Base-by-base conservation (phyloP, 37 sponge, comb jelly and placozoan species). In the Chondrilla cf. caribensis region DNA sequence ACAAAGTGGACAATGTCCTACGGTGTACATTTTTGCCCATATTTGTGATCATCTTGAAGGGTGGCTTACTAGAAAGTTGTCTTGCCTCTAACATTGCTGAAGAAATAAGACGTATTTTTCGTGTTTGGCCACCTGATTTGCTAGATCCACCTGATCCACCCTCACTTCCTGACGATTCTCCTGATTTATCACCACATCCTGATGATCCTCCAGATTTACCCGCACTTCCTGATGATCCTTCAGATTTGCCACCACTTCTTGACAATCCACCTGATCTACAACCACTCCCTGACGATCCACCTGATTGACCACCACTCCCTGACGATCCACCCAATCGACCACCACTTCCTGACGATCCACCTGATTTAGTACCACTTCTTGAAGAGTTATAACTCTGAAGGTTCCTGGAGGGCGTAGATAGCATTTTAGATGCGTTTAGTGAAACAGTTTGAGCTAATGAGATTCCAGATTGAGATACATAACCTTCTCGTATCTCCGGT, bases 401-500 rank as follows among this genome's bases (percentile, higher is more conserved):
- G 5, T 15, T n/a, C 7, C 29, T 29, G 64, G 8, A 15, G 6
- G 64, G 25, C 7, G 18, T n/a, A 62, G 18, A 19, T 6, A 7
- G 5, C 18, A n/a, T 9, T 4, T 62, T 62, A n/a, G 29, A 62
- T 62, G 29, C 18, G 15, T 9, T 62, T 62, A 62, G 22, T 28
- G 25, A n/a, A 62, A 29, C 7, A 29, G 6, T 62, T 62, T 19
- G 8, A 19, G 64, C 25, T n/a, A n/a, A n/a, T 19, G 64, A 62
- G 25, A n/a, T 15, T n/a, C 15, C 6, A 9, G 29, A 5, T 19
- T 35, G 42, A 54, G 9, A 25, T 36, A 75, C 82, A 8, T 4
- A 24, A 36, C 78, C 66, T 2, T 26, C 24, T 28, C 47, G 43
- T 14, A 89, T 9, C 7, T 85, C 33, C 39, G 90, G 90, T 59